These are phyloP conservation scores for Agrotis puta DNA, from an alignment of 2,888 invertebrate genomes.

Conservation along the genomic window DNA sequence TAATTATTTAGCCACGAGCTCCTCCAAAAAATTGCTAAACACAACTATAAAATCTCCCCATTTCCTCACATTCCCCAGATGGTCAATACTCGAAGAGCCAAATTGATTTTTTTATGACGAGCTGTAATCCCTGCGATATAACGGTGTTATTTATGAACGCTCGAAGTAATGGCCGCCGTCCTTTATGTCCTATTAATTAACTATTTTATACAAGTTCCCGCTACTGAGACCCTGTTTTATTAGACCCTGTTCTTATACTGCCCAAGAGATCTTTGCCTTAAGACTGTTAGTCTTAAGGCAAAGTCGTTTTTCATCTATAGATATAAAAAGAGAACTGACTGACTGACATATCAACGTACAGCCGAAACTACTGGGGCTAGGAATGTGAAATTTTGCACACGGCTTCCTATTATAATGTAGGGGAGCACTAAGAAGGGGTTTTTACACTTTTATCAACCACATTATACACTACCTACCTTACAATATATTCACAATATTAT, in stretches of 20 bases:
- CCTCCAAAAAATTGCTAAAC: background rate
- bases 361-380: no score
- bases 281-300: no score
- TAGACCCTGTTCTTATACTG: slow-evolving; percentile 31
- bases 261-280: slow-evolving; percentile 17
- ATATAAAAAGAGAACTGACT: no score
- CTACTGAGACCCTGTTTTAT: slow-evolving; percentile 48
- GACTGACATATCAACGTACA: no score
- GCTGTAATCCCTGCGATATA: slow-evolving; percentile 72
- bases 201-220: slow-evolving; percentile 37
- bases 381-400: no score
- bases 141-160: slow-evolving; percentile 72
- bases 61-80: slow-evolving; percentile 40
- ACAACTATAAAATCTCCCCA: background rate
- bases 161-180: slow-evolving; percentile 64
- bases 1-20: no score
- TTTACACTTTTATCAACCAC: no score
- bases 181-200: slow-evolving; percentile 64
- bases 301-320: slow-evolving; percentile 40
- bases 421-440: no score
- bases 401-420: no score
- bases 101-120: slow-evolving; percentile 78
- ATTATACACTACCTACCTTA: no score
- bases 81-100: slow-evolving; percentile 59
- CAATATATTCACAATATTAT: no score